phyloP scores from a whole-genome alignment of 92 coral and sea anemone species.

The Porites divaricata region DNA sequence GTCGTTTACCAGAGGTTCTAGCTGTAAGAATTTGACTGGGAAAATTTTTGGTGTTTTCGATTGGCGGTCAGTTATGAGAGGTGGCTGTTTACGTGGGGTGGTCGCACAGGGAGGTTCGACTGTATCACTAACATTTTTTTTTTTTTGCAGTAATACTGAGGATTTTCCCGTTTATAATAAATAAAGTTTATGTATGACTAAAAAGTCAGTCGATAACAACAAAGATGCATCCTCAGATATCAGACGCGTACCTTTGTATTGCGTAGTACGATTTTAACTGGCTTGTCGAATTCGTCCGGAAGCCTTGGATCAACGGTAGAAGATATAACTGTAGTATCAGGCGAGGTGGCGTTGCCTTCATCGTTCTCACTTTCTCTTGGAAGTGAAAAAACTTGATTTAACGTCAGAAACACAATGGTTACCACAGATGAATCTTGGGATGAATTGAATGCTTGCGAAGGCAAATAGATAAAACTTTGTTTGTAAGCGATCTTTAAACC shows the following conservation, averaged over 20 bases:
- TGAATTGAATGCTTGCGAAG: conserved; percentile 65
- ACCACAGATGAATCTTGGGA: conserved; percentile 48
- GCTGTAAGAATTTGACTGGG: too few species aligned
- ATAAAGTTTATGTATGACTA: too few species aligned
- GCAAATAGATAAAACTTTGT: conserved; percentile 59
- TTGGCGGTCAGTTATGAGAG: too few species aligned
- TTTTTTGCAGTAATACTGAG: not conserved
- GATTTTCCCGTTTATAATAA: not conserved
- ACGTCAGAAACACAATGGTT: conserved; percentile 65
- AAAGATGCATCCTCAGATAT: too few species aligned
- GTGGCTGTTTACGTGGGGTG: too few species aligned
- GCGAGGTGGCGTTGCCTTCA: not conserved
- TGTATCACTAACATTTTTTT: too few species aligned
- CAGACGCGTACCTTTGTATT: conserved; percentile 54
- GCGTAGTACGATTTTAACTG: conserved; percentile 76
- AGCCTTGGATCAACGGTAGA: conserved; percentile 77
- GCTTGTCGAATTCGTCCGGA: conserved; percentile 33
- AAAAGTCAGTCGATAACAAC: too few species aligned
- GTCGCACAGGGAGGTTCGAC: too few species aligned
- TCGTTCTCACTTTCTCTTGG: not conserved
- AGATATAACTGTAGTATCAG: conserved; percentile 77
- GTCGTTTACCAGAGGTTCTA: too few species aligned
- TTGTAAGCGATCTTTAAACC: conserved; percentile 41
- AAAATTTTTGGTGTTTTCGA: too few species aligned
- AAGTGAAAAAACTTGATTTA: conserved; percentile 56